Evolutionary conservation across 2,888 invertebrate species (phyloP).

Genomic region (Nipponacmea schrenckii): DNA sequence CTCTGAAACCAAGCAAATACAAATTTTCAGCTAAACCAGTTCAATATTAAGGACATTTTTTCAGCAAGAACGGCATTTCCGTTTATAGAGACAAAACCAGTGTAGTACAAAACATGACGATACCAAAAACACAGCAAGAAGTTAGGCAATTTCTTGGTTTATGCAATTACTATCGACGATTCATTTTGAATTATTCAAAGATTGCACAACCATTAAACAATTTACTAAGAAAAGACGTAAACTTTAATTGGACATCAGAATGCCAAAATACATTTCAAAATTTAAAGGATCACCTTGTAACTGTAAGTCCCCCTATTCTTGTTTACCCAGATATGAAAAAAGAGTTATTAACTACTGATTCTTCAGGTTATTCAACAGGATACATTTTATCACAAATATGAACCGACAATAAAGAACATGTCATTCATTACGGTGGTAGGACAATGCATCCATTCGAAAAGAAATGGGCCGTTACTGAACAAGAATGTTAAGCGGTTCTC

Average conservation of each 20-base stretch:
- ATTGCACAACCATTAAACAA: not conserved
- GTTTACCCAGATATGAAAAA: not conserved
- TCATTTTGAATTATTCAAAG: not conserved
- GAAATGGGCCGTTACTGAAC: not conserved
- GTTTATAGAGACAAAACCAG: constrained; percentile 15
- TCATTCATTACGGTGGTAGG: not conserved
- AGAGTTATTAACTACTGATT: not conserved
- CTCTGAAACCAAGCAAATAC: too few species aligned
- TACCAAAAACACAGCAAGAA: constrained; percentile 11
- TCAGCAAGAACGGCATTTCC: constrained; percentile 14
- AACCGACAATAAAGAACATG: not conserved
- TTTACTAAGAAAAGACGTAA: not conserved
- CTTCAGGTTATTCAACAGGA: not conserved
- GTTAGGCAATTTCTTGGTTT: constrained; percentile 12
- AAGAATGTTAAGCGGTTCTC: not conserved
- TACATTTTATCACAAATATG: not conserved
- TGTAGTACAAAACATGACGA: not conserved
- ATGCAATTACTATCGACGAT: constrained; percentile 7
- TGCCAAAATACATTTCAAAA: not conserved
- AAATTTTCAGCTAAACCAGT: constrained; percentile 13
- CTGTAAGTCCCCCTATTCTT: not conserved
- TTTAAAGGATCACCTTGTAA: too few species aligned
- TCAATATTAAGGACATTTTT: constrained; percentile 16
- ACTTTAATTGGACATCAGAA: not conserved
- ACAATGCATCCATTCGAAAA: not conserved